phyloP scores from a whole-genome alignment of 2,113 vertebrate genomes.

The Poeciliopsis occidentalis region DNA sequence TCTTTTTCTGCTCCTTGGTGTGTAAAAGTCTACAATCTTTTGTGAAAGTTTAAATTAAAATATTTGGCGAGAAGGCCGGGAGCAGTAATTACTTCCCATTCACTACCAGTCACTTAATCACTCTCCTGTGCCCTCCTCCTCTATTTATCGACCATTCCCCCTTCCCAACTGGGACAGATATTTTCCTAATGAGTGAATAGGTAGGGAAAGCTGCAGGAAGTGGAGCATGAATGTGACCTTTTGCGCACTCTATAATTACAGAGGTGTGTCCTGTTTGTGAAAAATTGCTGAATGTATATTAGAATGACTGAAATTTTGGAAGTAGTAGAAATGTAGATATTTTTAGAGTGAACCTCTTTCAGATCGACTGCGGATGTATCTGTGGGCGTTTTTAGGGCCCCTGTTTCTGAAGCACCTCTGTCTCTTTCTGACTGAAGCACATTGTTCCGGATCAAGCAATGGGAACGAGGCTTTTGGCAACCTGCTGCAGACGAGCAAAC shows the following conservation, averaged over 20 bases:
- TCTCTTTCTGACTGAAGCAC: slow-evolving; percentile 86
- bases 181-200: slow-evolving; percentile 91
- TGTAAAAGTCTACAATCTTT: slow-evolving; percentile 32
- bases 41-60: slow-evolving; percentile 35
- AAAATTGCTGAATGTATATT: slow-evolving; percentile 72
- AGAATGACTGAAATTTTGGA: slow-evolving; percentile 1
- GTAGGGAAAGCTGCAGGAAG: slow-evolving; percentile 89
- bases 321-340: slow-evolving; percentile 10
- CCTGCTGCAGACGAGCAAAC: slow-evolving; percentile 39
- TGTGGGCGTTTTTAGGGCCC: slow-evolving; percentile 56
- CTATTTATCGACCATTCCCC: slow-evolving; percentile 62
- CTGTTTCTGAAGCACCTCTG: slow-evolving; percentile 68
- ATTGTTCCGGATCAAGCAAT: slow-evolving; percentile 90
- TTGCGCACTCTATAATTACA: slow-evolving; percentile 93
- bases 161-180: slow-evolving; percentile 85
- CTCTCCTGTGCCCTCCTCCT: slow-evolving; percentile 21
- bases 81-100: slow-evolving; percentile 48
- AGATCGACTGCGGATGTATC: slow-evolving; percentile 11
- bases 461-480: slow-evolving; percentile 92
- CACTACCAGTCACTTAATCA: slow-evolving; percentile 6
- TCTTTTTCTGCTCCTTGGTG: neutral
- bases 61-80: slow-evolving; percentile 37
- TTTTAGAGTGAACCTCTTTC: slow-evolving; percentile 29
- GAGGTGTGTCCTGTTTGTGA: slow-evolving; percentile 75
- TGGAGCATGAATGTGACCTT: slow-evolving; percentile 90